These are phyloP conservation scores for Hippocampus comes DNA, from an alignment of 2,113 vertebrate species.

Conservation along the genomic window DNA sequence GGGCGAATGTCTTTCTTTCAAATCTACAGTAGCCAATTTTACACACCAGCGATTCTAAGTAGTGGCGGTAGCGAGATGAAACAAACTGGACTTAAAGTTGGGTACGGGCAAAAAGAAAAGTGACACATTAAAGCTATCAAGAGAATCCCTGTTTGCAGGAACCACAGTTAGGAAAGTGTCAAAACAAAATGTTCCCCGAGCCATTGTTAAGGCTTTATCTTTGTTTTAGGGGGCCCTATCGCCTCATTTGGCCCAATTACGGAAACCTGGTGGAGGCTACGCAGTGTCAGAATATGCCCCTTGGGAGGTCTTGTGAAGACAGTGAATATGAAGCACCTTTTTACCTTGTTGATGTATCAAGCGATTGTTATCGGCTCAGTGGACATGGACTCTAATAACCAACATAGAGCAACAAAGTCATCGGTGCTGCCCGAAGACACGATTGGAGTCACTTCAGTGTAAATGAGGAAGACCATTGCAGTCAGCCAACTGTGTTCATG, in stretches of 20 bases:
- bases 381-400: conserved; percentile 34
- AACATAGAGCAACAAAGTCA: conserved; percentile 11
- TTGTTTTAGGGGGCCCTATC: neutral
- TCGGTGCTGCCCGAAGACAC: conserved; percentile 26
- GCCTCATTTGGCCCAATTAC: conserved; percentile 31
- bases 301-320: neutral
- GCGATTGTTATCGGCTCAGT: conserved; percentile 18
- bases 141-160: neutral
- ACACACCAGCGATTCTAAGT: conserved; percentile 6
- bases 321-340: conserved; percentile 1
- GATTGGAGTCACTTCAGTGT: conserved; percentile 11
- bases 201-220: neutral
- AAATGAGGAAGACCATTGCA: conserved; percentile 41
- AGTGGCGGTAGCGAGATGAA: neutral
- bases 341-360: conserved; percentile 24
- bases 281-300: neutral
- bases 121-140: neutral
- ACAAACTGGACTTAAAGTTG: neutral
- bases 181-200: conserved; percentile 7
- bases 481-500: neutral
- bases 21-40: conserved; percentile 17
- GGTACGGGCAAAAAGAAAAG: neutral
- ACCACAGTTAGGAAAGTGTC: neutral
- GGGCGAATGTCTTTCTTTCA: conserved; percentile 13
- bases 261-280: neutral